Conservation (phyloP, 2,113 vertebrate genomes). For the Hucho hucho region DNA sequence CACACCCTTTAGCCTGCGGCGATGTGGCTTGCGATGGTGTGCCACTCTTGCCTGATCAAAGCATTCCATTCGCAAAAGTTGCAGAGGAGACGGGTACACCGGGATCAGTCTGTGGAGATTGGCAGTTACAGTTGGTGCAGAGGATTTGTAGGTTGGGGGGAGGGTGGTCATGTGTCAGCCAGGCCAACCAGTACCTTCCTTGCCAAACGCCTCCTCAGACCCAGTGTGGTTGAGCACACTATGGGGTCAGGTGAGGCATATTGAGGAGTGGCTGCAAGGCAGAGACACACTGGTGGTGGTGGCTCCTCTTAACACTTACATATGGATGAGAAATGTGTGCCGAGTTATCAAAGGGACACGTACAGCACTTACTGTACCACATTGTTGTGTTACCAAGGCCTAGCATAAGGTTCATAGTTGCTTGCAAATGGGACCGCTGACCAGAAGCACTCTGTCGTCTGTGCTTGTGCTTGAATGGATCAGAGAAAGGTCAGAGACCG, state of each 20-base stretch:
- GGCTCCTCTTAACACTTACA: neutral
- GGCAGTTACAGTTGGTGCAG: neutral
- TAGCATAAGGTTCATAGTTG: neutral
- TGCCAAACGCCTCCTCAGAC: neutral
- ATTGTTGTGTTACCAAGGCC: neutral
- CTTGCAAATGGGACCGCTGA: neutral
- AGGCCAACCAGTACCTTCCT: neutral
- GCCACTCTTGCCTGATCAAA: neutral
- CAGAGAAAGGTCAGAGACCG: neutral
- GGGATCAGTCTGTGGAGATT: slow-evolving; percentile 5
- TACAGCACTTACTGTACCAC: neutral
- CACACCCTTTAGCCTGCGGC: neutral
- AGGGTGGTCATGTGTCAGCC: neutral
- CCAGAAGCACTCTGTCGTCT: neutral
- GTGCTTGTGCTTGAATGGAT: neutral
- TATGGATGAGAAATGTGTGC: neutral
- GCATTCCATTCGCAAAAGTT: neutral
- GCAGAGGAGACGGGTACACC: neutral
- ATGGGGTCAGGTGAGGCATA: neutral
- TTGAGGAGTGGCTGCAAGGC: neutral
- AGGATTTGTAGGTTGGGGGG: neutral
- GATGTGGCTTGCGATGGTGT: neutral
- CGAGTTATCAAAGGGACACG: neutral
- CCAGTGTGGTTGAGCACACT: neutral
- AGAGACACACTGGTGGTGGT: neutral